Base-by-base conservation (phyloP, 1,140 invertebrate species). In the Rhyzopertha dominica region DNA sequence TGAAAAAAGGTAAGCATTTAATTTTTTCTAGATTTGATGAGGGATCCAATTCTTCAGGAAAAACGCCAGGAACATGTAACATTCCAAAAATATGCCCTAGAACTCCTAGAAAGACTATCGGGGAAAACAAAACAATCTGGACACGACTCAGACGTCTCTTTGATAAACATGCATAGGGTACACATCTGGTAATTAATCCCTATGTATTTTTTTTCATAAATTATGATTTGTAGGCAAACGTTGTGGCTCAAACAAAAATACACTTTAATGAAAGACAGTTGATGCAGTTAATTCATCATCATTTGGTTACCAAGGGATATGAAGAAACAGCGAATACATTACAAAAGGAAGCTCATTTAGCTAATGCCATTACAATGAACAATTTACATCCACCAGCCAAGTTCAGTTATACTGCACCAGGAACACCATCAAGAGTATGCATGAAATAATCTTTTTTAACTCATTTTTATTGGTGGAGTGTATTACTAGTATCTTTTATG, bases 31-130 rank as follows among this genome's bases (percentile, higher is more conserved):
- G 84, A 78, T 30, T 69, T 98, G 16, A 97, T 97, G 88, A 85
- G 90, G 49, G 93, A 97, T 73, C 95, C 96, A 17, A 92, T 90
- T 47, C 72, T 98, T 1, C 92, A 96, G 73, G 96, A 99, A 69
- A 96, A 95, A 68, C 74, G 91, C 0, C 82, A 87, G 47, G 93
- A 98, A 58, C 95, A 98, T 69, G 87, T 95, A 0, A 84, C 84
- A 63, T 98, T 99, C 70, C 95, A 96, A 68, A 94, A 94, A 65
- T 92, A 94, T 68, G 92, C 93, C 3, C 71, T 94, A 12, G 87
- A 95, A 58, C 71, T 99, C 10, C 76, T 98, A 41, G 91, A 95
- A 67, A 73, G 84, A 2, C 87, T 98, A 2, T 92, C 90, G 14
- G 93, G 95, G 2, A 93, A 93, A 72, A 82, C 83, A 2, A 93